Conservation (phyloP, 2,797 vertebrate species). For the Takifugu ocellatus region DNA sequence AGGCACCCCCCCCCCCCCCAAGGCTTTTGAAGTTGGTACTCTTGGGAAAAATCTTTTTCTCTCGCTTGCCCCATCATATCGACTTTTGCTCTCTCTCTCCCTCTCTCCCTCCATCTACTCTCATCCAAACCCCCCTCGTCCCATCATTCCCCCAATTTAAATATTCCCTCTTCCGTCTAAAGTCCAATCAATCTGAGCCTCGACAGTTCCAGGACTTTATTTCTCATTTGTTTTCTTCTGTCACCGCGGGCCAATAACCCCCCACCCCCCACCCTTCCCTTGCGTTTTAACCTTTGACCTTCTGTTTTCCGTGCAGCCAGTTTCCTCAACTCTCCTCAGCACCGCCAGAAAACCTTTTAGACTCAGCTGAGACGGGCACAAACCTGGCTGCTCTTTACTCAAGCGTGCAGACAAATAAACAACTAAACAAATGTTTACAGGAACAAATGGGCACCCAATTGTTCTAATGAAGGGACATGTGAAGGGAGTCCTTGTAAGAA, state of each 20-base stretch:
- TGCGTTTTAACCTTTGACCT: conserved; percentile 57
- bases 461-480: conserved; percentile 61
- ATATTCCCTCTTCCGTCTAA: conserved; percentile 49
- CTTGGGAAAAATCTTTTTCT: conserved; percentile 62
- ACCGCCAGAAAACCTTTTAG: conserved; percentile 36
- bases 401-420: conserved; percentile 50
- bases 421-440: conserved; percentile 60
- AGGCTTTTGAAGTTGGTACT: conserved; percentile 62
- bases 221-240: conserved; percentile 39
- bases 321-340: conserved; percentile 14
- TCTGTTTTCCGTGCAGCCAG: conserved; percentile 40
- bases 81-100: conserved; percentile 49
- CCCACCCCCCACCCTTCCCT: not conserved
- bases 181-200: conserved; percentile 64
- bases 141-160: conserved; percentile 32
- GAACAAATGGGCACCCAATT: conserved; percentile 50
- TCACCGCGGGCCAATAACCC: conserved; percentile 19
- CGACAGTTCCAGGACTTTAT: conserved; percentile 50
- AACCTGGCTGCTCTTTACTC: conserved; percentile 17
- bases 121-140: conserved; percentile 26
- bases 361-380: conserved; percentile 8
- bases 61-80: conserved; percentile 41
- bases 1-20: conserved; percentile 34
- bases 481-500: conserved; percentile 40
- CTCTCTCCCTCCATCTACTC: conserved; percentile 41